Conservation (phyloP, 2,113 vertebrate genomes). For the Nematolebias whitei region DNA sequence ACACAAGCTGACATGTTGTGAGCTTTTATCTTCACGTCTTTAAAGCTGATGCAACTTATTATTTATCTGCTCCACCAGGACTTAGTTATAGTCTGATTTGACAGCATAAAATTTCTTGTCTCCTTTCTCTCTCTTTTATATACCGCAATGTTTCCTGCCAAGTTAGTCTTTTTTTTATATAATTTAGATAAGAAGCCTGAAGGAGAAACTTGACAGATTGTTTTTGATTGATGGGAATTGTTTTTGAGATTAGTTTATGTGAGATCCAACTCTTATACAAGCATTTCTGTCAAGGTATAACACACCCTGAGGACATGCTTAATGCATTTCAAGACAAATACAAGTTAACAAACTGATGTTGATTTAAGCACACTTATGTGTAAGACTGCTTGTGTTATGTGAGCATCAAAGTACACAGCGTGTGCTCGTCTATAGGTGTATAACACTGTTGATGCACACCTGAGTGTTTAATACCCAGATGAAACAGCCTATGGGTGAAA, state of each 20-base stretch:
- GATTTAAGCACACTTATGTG: conserved; percentile 39
- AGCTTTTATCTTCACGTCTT: conserved; percentile 22
- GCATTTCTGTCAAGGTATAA: conserved; percentile 45
- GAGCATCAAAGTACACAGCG: conserved; percentile 8
- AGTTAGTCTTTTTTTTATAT: conserved; percentile 57
- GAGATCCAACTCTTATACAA: conserved; percentile 45
- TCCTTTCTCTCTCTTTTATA: conserved; percentile 40
- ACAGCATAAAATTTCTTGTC: conserved; percentile 41
- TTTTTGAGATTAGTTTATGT: conserved; percentile 62
- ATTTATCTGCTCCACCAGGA: conserved; percentile 49
- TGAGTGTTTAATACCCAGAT: conserved; percentile 37
- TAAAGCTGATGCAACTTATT: conserved; percentile 44
- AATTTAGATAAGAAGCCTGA: conserved; percentile 58
- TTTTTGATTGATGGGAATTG: conserved; percentile 63
- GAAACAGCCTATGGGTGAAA: conserved; percentile 33
- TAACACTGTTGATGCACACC: conserved; percentile 17
- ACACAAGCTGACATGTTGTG: conserved; percentile 31
- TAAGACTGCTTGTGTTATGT: conserved; percentile 7
- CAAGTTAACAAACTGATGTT: conserved; percentile 45
- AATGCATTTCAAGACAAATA: conserved; percentile 48
- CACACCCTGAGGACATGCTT: conserved; percentile 51
- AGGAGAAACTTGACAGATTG: conserved; percentile 59
- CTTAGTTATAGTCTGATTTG: conserved; percentile 54
- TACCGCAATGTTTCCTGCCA: conserved; percentile 52
- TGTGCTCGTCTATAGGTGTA: neutral